phyloP scores from a whole-genome alignment of 2,888 invertebrate species.

The Chrysolina americana region DNA sequence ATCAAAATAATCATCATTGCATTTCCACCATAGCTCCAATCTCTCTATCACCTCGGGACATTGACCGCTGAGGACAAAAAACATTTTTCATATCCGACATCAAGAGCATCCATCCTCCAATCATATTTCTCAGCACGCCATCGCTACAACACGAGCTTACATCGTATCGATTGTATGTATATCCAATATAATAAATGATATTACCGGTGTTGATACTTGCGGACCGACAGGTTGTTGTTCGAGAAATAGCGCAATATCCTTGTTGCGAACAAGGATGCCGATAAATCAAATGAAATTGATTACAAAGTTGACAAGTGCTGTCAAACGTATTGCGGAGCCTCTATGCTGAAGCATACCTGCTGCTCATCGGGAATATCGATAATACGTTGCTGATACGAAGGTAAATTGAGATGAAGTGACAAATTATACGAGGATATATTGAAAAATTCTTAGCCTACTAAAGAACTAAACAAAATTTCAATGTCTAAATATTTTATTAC shows the following conservation, averaged over 20 bases:
- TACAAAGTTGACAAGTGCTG: slow-evolving; percentile 54
- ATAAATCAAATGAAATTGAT: slow-evolving; percentile 54
- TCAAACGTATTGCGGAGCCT: slow-evolving; percentile 42
- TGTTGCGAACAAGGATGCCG: slow-evolving; percentile 47
- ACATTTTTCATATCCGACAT: too few species aligned
- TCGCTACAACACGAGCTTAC: too few species aligned
- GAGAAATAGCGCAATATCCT: slow-evolving; percentile 51
- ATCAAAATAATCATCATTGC: too few species aligned
- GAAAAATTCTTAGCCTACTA: too few species aligned
- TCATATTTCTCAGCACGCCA: too few species aligned
- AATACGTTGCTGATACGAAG: background rate
- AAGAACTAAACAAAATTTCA: too few species aligned
- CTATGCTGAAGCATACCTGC: background rate
- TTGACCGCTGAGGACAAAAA: background rate
- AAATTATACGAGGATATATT: background rate
- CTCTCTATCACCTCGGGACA: too few species aligned
- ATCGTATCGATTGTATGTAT: slow-evolving; percentile 25
- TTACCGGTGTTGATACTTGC: slow-evolving; percentile 48
- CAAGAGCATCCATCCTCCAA: too few species aligned
- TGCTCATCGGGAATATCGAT: background rate
- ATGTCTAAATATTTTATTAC: too few species aligned
- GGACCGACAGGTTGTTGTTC: slow-evolving; percentile 50
- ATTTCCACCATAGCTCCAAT: too few species aligned
- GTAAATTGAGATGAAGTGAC: background rate
- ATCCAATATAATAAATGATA: slow-evolving; percentile 50